phyloP scores from a whole-genome alignment of 2,888 invertebrate species.

The Aphidoletes aphidimyza region DNA sequence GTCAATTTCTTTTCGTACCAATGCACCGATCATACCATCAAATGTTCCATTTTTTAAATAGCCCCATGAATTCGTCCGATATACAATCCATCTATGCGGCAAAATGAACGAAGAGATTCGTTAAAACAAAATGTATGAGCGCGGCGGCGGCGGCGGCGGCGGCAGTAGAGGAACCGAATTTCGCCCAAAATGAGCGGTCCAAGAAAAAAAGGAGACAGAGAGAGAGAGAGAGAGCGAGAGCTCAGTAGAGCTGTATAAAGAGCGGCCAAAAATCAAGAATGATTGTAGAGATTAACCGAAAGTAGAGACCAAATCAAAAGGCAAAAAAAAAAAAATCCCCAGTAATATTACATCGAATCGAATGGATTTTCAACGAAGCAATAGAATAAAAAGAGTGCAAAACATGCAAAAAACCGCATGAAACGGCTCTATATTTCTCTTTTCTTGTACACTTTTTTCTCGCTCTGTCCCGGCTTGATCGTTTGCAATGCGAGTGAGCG shows the following conservation, averaged over 20 bases:
- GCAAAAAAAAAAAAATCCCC: background rate
- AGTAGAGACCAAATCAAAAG: background rate
- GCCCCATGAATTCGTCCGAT: conserved; percentile 72
- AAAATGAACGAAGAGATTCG: background rate
- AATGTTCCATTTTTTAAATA: conserved; percentile 71
- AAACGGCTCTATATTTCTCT: no score
- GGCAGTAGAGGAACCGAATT: no score
- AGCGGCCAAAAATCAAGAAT: conserved; percentile 27
- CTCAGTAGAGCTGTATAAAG: background rate
- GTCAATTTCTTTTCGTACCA: conserved; percentile 71
- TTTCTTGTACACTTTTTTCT: no score
- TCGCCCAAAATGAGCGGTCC: background rate
- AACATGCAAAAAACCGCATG: conserved; percentile 24
- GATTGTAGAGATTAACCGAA: conserved; percentile 37
- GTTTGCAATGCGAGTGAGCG: background rate
- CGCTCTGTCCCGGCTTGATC: no score
- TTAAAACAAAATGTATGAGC: background rate
- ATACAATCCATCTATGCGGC: conserved; percentile 60
- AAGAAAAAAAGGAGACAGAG: background rate
- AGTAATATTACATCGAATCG: conserved; percentile 21
- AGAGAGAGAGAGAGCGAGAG: background rate
- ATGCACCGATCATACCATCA: conserved; percentile 73
- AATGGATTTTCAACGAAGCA: background rate
- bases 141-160: no score
- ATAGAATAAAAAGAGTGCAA: conserved; percentile 2